Base-by-base conservation (phyloP, 2,797 vertebrate genomes). In the Myotis myotis region DNA sequence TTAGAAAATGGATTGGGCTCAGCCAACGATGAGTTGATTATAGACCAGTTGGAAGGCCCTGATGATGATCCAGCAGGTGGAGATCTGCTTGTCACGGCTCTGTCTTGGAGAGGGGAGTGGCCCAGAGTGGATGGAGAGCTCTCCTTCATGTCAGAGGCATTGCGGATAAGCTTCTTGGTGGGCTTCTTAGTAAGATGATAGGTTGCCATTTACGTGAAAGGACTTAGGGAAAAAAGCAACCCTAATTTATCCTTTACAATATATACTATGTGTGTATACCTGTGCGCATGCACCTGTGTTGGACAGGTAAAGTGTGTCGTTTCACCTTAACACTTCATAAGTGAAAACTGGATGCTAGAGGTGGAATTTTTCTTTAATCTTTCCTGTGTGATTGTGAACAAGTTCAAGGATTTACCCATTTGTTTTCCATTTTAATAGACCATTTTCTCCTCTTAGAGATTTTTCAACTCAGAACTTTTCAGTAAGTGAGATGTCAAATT, bases 401-500 rank as follows among this genome's bases (percentile, higher is more conserved):
- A 78, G 22, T 62, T 97, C 49, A 55, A 68, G 23, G 25, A 72
- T 51, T 84, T 82, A 22, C 15, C 7, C 66, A 44, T 88, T 93
- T 93, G n/a, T 90, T 97, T 95, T 93, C 25, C 64, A 57, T 91
- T 88, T 86, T 19, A 41, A 60, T 87, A 91, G 95, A 72, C 12
- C 41, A 16, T 75, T 86, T 83, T 92, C 33, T 85, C 70, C 30
- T 72, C 60, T 89, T 76, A 55, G 79, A 84, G 68, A 81, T 72
- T 93, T 96, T 41, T 90, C 80, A 92, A 41, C 75, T 84, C 94
- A 83, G 38, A 96, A 87, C 49, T 95, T 95, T 96, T 87, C 71
- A 92, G 79, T 82, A 95, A 96, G 92, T 91, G 88, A 94, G 88
- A 96, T 96, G 68, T 85, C 89, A 96, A 97, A 97, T 96, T 86